A percentile compares a stretch with the other conserved stretches of the same genome.
Evolutionary conservation across 2,888 invertebrate species (phyloP).

Genomic region (Malthinus seriepunctatus): DNA sequence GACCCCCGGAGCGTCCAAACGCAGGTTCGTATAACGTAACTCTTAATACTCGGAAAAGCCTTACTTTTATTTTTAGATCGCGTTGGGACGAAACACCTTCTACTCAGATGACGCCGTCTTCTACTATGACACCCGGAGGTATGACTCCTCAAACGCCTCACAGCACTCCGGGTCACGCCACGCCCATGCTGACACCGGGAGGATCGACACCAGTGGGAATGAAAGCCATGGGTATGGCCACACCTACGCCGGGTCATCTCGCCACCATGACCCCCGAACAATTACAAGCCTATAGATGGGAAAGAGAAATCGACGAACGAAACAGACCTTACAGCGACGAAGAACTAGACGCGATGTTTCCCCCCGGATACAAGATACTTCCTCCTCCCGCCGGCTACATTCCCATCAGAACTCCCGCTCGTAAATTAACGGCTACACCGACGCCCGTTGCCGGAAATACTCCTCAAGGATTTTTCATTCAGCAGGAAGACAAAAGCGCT

Average conservation of each 20-base stretch:
- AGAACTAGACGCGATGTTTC: slow-evolving; percentile 96
- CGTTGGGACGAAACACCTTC: slow-evolving; percentile 99
- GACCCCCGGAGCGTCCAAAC: slow-evolving; percentile 92
- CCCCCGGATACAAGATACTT: slow-evolving; percentile 95
- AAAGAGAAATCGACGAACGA: slow-evolving; percentile 97
- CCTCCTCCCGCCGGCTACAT: slow-evolving; percentile 84
- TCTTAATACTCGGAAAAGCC: too few relatives aligned
- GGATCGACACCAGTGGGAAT: slow-evolving; percentile 86
- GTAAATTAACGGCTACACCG: slow-evolving; percentile 97
- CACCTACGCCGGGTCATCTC: slow-evolving; percentile 94
- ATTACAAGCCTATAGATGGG: slow-evolving; percentile 96
- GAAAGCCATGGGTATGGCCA: slow-evolving; percentile 98
- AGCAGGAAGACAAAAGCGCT: slow-evolving; percentile 82
- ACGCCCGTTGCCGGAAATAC: slow-evolving; percentile 90
- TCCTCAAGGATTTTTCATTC: slow-evolving; percentile 93
- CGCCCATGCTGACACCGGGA: slow-evolving; percentile 74
- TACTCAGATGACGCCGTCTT: slow-evolving; percentile 59
- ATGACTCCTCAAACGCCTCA: slow-evolving; percentile 66
- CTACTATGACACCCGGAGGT: slow-evolving; percentile 67
- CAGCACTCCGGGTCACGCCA: slow-evolving; percentile 69
- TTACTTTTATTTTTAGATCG: slow-evolving; percentile 59
- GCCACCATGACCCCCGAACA: slow-evolving; percentile 99
- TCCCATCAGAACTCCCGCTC: slow-evolving; percentile 81
- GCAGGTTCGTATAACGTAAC: slow-evolving; percentile 61
- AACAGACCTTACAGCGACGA: slow-evolving; percentile 97